Evolutionary conservation across 2,888 invertebrate genomes (phyloP), one percentile per base, ranked within the genome.

Genomic region (Aphodius sticticus): DNA sequence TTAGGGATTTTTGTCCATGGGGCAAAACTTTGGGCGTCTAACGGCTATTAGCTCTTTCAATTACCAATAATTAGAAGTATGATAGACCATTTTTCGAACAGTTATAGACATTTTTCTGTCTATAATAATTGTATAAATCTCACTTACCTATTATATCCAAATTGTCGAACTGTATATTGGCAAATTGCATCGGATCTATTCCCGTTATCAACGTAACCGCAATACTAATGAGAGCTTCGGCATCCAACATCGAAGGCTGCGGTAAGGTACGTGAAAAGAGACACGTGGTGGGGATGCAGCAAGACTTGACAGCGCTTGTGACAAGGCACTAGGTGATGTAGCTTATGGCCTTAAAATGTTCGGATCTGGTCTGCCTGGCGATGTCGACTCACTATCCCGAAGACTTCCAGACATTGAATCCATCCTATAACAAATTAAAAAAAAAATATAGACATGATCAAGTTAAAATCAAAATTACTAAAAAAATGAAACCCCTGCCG

Each of bases 351-450:
- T 83, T 6, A 81, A 79, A 3, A 86, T 74, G 6, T 85, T 87
- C 0, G 91, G 91, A 86, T 93, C 93, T 0, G 95, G 95, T 78
- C 94, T 94, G 14, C 91, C 93, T 14, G 97, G 98, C 0, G 97
- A 97, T 76, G 95, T 96, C 6, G 97, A 96, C 89, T 97, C 97
- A 86, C 97, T 97, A 87, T 97, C 97, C 83, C 94, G 92, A 83
- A 98, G 92, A 88, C 97, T 97, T 78, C 98, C 98, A 82, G 97
- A 98, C 83, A 95, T 93, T 81, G 96, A 97, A 90, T 98, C 98
- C 96, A 98, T 96, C 5, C 96, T 96, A 88, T 72, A 76, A 6
- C 6, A 76, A 37, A 76, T 70, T 75, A 6, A 26, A 16, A 16
- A 9, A 79, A 76, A 76, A 69, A 75, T 78, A 82, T 26, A 26